phyloP scores from a whole-genome alignment of 2,888 invertebrate species.

The Ferrisia virgata region DNA sequence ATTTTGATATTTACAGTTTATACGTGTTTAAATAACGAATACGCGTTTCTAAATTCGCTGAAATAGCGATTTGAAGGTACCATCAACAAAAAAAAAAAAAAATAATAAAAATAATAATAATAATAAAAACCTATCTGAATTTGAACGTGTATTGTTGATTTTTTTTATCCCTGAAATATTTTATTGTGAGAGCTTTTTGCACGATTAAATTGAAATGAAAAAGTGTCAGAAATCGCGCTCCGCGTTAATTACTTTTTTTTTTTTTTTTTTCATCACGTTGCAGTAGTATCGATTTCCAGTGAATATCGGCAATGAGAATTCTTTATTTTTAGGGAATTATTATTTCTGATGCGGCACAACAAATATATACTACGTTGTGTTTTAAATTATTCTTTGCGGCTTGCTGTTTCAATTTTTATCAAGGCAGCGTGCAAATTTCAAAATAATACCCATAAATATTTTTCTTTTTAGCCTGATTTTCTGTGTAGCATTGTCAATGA shows the following conservation, averaged over 20 bases:
- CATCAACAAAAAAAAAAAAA: not conserved
- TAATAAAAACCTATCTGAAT: not conserved
- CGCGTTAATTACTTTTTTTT: slow-evolving; percentile 23
- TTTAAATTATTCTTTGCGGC: not conserved
- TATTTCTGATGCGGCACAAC: not conserved
- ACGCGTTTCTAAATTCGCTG: not conserved
- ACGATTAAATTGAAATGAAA: slow-evolving; percentile 12
- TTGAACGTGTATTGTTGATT: not conserved
- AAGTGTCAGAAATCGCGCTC: not conserved
- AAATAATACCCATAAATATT: too few relatives aligned
- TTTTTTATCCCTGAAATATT: not conserved
- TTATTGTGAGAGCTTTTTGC: not conserved
- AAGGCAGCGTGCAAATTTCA: not conserved
- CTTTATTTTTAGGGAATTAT: not conserved
- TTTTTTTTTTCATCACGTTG: not conserved
- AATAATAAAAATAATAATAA: too few relatives aligned
- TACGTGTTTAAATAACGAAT: not conserved
- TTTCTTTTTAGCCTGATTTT: too few relatives aligned
- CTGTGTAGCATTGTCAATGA: too few relatives aligned
- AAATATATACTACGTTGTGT: not conserved
- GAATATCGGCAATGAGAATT: not conserved
- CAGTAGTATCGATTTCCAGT: not conserved
- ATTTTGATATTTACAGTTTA: not conserved
- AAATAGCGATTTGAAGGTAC: not conserved
- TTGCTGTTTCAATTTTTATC: not conserved